Evolutionary conservation across 35 echinoderm and acorn worm species (phyloP).

Genomic region (Ptychodera flava): DNA sequence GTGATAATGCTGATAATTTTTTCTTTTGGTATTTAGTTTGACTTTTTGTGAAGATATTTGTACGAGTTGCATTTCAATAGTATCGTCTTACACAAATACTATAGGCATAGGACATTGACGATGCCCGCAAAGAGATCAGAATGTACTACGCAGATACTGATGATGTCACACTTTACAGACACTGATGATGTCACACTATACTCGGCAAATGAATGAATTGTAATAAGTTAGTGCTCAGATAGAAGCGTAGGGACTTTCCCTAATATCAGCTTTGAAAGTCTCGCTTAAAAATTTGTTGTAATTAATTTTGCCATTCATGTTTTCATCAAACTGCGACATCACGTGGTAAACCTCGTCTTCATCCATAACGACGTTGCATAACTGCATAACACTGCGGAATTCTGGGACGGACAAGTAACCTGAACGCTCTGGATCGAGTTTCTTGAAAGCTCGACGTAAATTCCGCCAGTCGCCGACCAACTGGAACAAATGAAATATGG

Average conservation of each 20-base stretch:
- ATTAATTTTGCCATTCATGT: conserved; percentile 92
- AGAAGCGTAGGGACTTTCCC: background rate
- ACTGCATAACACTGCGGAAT: conserved; percentile 68
- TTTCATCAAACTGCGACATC: conserved; percentile 94
- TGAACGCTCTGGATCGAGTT: conserved; percentile 61
- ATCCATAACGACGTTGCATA: conserved; percentile 66
- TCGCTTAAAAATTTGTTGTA: conserved; percentile 92
- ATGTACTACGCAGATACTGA: too few species aligned
- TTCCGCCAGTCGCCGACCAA: conserved; percentile 94
- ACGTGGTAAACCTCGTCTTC: conserved; percentile 99
- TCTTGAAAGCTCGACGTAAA: conserved; percentile 82
- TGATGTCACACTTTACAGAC: background rate
- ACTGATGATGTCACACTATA: background rate
- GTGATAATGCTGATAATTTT: too few species aligned
- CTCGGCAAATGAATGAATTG: background rate
- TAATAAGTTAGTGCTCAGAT: background rate
- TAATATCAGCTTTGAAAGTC: conserved; percentile 50
- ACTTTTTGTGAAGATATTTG: too few species aligned
- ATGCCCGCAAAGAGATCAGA: too few species aligned
- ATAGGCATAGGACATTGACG: too few species aligned
- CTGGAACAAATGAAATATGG: conserved; percentile 25
- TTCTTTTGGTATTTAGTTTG: too few species aligned
- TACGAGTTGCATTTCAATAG: too few species aligned
- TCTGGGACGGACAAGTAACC: conserved; percentile 83
- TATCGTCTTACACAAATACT: too few species aligned